Evolutionary conservation across 2,888 invertebrate genomes (phyloP), one percentile per base, ranked within the genome.

Genomic region (Chloroclysta siterata): DNA sequence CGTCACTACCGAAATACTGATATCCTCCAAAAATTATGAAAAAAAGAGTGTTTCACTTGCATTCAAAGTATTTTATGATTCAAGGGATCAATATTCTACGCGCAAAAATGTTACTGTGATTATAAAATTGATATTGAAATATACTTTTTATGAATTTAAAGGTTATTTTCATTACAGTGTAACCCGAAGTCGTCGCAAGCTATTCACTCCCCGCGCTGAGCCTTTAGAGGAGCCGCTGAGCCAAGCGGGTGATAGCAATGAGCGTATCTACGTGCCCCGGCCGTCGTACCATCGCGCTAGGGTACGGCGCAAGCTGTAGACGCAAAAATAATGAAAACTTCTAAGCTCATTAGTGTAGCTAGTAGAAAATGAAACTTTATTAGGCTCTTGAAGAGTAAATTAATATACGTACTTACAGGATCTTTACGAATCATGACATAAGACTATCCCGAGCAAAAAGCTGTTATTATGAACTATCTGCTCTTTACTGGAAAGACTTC

Each of bases 141-240:
- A 33, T 33, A 33, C 22, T 22, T 22, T 22, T 22, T 22, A 22
- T 22, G 3, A 1, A 22, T 22, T 22, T 22, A 33, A 33, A 33
- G 33, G 33, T 33, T 33, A 33, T 57, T 15, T 10, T 15, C 13
- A n/a, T 68, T 72, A 0, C 77, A 90, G 90, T 46, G 79, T 89
- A 11, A 82, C 81, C 0, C 84, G 92, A 5, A 91, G 90, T 65
- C 87, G 93, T 0, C 83, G 93, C 6, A 93, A 93, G 75, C 71
- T 93, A 60, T 93, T 90, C 79, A 91, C 93, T 0, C 92, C 93
- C 0, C 84, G 91, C 10, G 87, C 85, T 0, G 93, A 93, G 71
- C 88, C 91, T 0, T 69, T 91, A 5, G 91, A 92, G 14, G 92
- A 92, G 65, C 84, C 84, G 0, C 56, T 72, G 13, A 67, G 65